Base-by-base conservation (phyloP, 2,113 vertebrate species). In the Pelvicachromis taeniatus region DNA sequence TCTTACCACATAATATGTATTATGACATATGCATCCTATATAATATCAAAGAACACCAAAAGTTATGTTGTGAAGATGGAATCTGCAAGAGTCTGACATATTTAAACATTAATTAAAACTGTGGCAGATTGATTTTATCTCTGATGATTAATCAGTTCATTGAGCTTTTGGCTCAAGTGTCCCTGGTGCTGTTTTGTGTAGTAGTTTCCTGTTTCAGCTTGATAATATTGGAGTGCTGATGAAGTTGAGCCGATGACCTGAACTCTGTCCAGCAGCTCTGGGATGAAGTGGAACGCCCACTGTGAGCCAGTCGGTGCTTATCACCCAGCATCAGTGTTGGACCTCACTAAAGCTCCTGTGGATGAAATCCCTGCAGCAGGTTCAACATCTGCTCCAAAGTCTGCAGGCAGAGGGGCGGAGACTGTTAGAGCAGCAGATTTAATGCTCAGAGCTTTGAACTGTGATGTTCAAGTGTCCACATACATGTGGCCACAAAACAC, bases 301-400 rank as follows among this genome's bases (percentile, higher is more conserved):
- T 9, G 16, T 31, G 42, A 80, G 23, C 56, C 78, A 0, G 55
- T 50, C 40, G 3, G 55, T 50, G 19, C 26, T 59, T 59, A 80
- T 80, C 26, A 50, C 78, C 26, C 40, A 29, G 29, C 78, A 21
- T 45, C 38, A 50, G 16, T 45, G 55, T 59, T 59, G 56, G 78
- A 61, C 40, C 23, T 21, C 26, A 14, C 26, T 80, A 33, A 80
- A 21, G 78, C 54, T 80, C 40, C 16, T 48, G 21, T 19, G 78
- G 40, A 59, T 50, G 26, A 31, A 80, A 80, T 61, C 78, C 78
- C 78, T 80, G 78, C 58, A 63, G 58, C 29, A 12, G 19, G 17
- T 59, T 48, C 40, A 48, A 80, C 55, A 59, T 59, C 78, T 80
- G 55, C 55, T 48, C 1, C 7, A 4, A 9, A 0, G 17, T 48